Percentiles rank a stretch among this genome's conserved stretches.
These are phyloP conservation scores for Takifugu flavidus DNA, from an alignment of 2,113 vertebrate genomes.

Conservation along the genomic window DNA sequence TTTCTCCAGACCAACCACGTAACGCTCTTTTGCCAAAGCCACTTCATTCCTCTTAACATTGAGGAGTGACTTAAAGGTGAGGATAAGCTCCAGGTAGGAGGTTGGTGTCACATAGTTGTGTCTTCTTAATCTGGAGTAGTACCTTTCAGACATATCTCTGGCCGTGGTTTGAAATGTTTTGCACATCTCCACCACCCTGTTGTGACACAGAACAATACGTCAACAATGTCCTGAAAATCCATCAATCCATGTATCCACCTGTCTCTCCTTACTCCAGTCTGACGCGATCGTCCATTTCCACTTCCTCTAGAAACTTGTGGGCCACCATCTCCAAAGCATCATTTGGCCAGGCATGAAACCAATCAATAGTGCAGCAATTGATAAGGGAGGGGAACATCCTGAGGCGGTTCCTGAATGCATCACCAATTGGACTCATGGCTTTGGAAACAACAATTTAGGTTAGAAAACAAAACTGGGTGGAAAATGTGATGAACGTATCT, in stretches of 20 bases:
- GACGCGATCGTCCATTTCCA: constrained; percentile 80
- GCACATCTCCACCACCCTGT: constrained; percentile 89
- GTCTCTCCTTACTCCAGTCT: constrained; percentile 82
- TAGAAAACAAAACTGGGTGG: neutral
- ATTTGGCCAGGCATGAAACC: constrained; percentile 91
- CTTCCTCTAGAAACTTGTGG: constrained; percentile 87
- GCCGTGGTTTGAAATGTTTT: constrained; percentile 88
- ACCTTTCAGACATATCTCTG: constrained; percentile 77
- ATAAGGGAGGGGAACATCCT: constrained; percentile 93
- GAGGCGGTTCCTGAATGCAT: constrained; percentile 88
- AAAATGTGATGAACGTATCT: neutral
- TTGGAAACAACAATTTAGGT: constrained; percentile 5
- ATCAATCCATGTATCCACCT: neutral
- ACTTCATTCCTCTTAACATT: constrained; percentile 83
- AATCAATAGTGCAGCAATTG: constrained; percentile 95
- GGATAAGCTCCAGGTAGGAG: constrained; percentile 90
- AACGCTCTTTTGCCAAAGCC: constrained; percentile 80
- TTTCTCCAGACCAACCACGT: constrained; percentile 85
- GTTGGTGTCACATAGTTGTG: constrained; percentile 93
- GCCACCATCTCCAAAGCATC: constrained; percentile 94
- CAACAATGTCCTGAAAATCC: no score
- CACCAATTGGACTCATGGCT: constrained; percentile 95
- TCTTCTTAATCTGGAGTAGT: constrained; percentile 77
- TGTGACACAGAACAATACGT: no score
- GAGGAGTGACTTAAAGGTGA: constrained; percentile 87